Evolutionary conservation across 2,888 invertebrate species (phyloP), one percentile per base, ranked within the genome.

Genomic region (Meloe dianella): DNA sequence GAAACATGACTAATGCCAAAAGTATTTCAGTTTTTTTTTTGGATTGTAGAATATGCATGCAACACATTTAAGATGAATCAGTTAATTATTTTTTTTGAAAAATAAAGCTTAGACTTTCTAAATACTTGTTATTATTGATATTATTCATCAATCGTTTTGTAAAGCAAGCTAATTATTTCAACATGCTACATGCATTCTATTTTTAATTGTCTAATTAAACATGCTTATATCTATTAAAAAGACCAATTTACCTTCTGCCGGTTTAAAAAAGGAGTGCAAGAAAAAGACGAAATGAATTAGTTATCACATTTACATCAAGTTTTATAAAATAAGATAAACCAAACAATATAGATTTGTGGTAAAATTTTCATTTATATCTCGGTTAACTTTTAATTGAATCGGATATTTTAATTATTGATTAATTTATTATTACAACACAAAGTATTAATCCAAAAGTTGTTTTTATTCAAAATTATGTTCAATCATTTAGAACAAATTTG

Each of bases 171-270:
- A n/a, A n/a, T n/a, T n/a, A n/a, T n/a, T n/a, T n/a, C n/a, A 47
- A 47, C 9, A 35, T 35, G 35, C 35, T 14, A 35, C 38, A 41
- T 41, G 24, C 17, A 56, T n/a, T n/a, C n/a, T n/a, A 54, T 35
- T 35, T 5, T 30, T 30, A 30, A 8, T 35, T 35, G 2, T 27
- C 2, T 27, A 27, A 27, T 12, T 35, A 51, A 56, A 65, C 71
- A 77, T 75, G 74, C 74, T 71, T 73, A 73, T 41, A 22, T 51
- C 27, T 66, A 75, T 7, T 72, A 61, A 69, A 74, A 73, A 69
- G 70, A 73, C 63, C 59, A 73, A 74, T 78, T 84, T 83, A 83
- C 83, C 83, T 83, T 83, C 83, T 84, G 81, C 79, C 80, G 77
- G 70, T 72, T 70, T 68, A 75, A 70, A n/a, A 73, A 76, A 75